These are phyloP conservation scores for Isaurus tuberculatus DNA, from an alignment of 92 coral and sea anemone species.

Conservation along the genomic window DNA sequence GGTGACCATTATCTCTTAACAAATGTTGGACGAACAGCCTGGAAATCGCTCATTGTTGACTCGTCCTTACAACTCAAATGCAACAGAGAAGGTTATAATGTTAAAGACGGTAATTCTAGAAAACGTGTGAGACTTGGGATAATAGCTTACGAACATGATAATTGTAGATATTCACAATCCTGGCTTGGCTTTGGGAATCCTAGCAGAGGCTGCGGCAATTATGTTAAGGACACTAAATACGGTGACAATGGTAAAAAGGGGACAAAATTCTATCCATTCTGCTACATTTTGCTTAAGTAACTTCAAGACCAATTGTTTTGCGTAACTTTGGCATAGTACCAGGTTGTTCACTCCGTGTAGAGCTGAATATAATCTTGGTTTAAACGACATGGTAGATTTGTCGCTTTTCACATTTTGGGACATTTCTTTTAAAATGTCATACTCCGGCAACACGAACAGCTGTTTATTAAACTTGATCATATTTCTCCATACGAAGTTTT, in stretches of 20 bases:
- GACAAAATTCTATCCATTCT: not conserved
- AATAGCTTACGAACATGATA: not conserved
- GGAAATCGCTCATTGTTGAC: constrained; percentile 13
- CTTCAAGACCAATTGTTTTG: not conserved
- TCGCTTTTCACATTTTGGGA: no score
- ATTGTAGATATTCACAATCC: not conserved
- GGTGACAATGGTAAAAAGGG: not conserved
- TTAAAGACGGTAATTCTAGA: no score
- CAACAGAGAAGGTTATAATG: constrained; percentile 15
- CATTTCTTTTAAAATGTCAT: no score
- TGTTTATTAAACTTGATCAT: no score
- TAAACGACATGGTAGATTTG: no score
- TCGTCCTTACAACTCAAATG: constrained; percentile 7
- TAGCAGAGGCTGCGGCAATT: not conserved
- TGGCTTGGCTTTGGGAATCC: not conserved
- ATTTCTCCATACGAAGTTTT: no score
- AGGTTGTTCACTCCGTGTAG: no score
- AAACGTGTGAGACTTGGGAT: not conserved
- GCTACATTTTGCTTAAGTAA: constrained; percentile 16
- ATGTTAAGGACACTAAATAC: fast-evolving
- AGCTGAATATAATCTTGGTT: no score
- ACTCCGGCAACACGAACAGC: no score
- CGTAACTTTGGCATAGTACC: no score
- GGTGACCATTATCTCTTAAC: not conserved
- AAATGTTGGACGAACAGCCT: not conserved